Evolutionary conservation across 2,113 vertebrate genomes (phyloP), one percentile per base, ranked within the genome.

Genomic region (Sinocyclocheilus grahami): DNA sequence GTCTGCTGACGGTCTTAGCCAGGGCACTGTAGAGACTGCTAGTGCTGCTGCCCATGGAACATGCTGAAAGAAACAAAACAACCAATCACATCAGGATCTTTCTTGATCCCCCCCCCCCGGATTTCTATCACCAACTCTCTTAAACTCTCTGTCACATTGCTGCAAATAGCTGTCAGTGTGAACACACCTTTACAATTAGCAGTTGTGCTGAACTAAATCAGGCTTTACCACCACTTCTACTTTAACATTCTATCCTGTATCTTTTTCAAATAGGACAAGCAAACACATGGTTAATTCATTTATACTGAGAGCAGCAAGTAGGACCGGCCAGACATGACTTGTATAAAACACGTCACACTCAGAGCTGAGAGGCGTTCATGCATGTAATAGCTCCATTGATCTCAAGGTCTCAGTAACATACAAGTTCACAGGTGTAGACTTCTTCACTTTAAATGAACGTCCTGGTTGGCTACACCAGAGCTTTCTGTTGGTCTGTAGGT

Each of bases 31-130:
- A 98, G 46, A 97, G 93, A 84, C 96, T 91, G 91, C 96, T 97
- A 27, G 94, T 95, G 85, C 95, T 93, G 92, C 93, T 94, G 92
- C 97, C 97, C 98, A 99, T 98, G 93, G 96, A 92, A 95, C 89
- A 93, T 85, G 77, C 97, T 98, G 89, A 0, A 62, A 85, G 53
- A 88, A 51, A 53, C 37, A 74, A 71, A 20, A 20, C 16, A 71
- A 8, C 16, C 27, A 18, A 33, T 20, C 67, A 20, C 14, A 18
- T 71, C 3, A 71, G 7, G 16, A 37, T 37, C 65, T 9, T 18
- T 69, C 20, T 10, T 22, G 5, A n/a, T 14, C 5, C 6, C 2
- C 6, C 8, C 0, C 24, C 11, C 20, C 1, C 42, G 10, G 20
- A 75, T 13, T 46, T 24, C 8, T 46, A 46, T 75, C 42, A 48